phyloP scores from a whole-genome alignment of 2,113 vertebrate genomes.

The Ailurus styani region DNA sequence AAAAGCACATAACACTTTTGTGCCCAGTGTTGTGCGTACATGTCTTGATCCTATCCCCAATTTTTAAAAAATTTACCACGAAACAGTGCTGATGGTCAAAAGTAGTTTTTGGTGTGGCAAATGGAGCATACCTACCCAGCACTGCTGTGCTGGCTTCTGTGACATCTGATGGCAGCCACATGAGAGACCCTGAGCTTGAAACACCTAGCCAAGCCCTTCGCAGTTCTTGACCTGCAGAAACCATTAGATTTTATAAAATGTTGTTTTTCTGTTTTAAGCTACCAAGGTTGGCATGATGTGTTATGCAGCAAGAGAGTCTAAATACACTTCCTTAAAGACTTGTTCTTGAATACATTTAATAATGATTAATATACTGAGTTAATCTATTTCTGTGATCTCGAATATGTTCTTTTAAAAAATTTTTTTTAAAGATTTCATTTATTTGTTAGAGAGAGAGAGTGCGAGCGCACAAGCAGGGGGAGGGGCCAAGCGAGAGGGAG shows the following conservation, averaged over 20 bases:
- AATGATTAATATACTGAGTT: neutral
- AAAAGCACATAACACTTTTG: neutral
- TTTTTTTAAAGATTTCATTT: too few species aligned
- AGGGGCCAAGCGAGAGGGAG: neutral
- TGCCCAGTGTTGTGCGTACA: neutral
- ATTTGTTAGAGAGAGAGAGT: neutral
- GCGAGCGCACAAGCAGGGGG: neutral
- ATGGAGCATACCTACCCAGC: accelerated
- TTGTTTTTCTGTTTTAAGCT: neutral
- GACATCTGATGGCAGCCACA: accelerated
- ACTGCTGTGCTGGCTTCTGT: neutral
- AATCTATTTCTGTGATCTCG: neutral
- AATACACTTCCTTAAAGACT: neutral
- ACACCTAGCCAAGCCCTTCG: neutral
- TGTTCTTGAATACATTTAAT: neutral
- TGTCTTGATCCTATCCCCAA: neutral
- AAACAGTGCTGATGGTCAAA: neutral
- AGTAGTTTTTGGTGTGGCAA: neutral
- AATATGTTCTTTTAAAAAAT: neutral
- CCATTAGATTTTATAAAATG: neutral
- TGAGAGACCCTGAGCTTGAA: neutral
- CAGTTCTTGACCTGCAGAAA: neutral
- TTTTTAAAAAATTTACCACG: neutral
- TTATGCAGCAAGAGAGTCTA: neutral
- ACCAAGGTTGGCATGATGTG: neutral